Evolutionary conservation across 2,797 vertebrate species (phyloP).

Genomic region (Leptoclinus maculatus): DNA sequence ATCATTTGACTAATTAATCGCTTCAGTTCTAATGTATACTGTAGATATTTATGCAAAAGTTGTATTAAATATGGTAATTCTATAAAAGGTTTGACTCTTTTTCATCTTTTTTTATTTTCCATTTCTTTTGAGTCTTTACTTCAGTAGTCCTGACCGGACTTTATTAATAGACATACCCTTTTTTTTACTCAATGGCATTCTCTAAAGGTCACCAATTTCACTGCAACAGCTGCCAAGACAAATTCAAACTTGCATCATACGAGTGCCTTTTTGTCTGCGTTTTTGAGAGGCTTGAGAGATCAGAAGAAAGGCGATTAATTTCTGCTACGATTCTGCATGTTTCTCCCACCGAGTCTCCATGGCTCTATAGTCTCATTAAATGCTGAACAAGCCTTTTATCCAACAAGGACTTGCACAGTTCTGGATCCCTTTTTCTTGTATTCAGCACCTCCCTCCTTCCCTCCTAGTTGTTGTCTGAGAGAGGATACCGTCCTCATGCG

Average conservation of each 20-base stretch:
- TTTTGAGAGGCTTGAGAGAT: conserved; percentile 41
- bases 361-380: conserved; percentile 41
- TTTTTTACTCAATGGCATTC: conserved; percentile 22
- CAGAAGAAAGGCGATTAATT: conserved; percentile 17
- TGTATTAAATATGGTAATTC: not conserved
- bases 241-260: conserved; percentile 36
- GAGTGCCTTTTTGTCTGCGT: conserved; percentile 32
- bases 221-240: conserved; percentile 15
- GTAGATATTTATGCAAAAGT: not conserved
- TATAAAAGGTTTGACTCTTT: not conserved
- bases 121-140: not conserved
- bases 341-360: conserved; percentile 29
- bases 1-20: not conserved
- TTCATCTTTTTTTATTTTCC: not conserved
- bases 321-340: conserved; percentile 2
- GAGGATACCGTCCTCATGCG: conserved; percentile 33
- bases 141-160: not conserved
- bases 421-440: conserved; percentile 24
- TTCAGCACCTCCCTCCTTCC: conserved; percentile 17
- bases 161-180: conserved; percentile 37
- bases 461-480: not conserved
- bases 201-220: conserved; percentile 27
- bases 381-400: conserved; percentile 25
- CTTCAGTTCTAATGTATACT: not conserved
- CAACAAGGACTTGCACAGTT: conserved; percentile 26